Percentiles rank a stretch among this genome's conserved stretches.
Conservation (phyloP, 2,113 vertebrate species). For the Alces alces region DNA sequence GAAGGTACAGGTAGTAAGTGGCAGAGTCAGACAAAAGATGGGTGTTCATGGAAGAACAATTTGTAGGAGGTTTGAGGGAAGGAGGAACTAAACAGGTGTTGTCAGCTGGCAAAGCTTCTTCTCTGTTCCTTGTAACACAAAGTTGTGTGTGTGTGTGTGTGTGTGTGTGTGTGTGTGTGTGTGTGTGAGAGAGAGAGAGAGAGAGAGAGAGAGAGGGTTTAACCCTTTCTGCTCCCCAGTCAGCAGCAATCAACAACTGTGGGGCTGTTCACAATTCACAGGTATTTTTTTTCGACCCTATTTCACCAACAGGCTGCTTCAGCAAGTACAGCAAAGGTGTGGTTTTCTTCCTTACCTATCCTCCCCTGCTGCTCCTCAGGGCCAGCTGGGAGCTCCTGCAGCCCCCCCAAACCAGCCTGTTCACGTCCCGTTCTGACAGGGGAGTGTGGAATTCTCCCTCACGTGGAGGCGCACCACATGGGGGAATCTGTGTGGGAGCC, state of each 20-base stretch:
- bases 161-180: no score
- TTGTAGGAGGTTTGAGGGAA: neutral
- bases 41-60: neutral
- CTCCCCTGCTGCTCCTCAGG: neutral
- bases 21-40: neutral
- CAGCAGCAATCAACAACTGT: neutral
- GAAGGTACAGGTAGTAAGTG: neutral
- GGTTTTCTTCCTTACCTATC: neutral
- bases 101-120: neutral
- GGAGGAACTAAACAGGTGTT: neutral
- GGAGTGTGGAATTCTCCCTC: neutral
- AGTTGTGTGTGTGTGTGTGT: neutral
- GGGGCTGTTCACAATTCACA: neutral
- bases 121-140: neutral
- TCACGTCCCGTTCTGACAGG: neutral
- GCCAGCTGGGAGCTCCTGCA: neutral
- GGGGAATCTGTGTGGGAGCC: neutral
- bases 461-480: rapidly evolving
- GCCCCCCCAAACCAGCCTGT: neutral
- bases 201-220: no score
- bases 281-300: neutral
- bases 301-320: neutral
- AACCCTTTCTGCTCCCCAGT: neutral
- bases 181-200: no score
- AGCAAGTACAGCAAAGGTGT: neutral